Percentiles rank a stretch among this genome's conserved stretches.
Evolutionary conservation across 2,888 invertebrate genomes (phyloP).

Genomic region (Esperia sulphurella): DNA sequence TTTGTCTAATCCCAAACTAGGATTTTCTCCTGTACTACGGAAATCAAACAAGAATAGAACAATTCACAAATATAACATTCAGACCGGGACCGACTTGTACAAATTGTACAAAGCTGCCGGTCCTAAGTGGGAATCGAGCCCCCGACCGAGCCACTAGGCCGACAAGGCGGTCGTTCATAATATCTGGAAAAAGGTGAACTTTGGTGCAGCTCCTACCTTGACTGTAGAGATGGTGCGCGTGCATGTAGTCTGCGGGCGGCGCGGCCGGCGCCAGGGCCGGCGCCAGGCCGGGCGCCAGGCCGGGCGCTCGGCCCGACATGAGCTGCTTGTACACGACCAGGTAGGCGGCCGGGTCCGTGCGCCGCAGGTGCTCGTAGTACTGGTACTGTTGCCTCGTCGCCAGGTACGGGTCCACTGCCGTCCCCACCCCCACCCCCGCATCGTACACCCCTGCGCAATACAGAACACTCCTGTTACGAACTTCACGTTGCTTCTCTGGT

Average conservation of each 20-base stretch:
- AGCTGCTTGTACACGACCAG: slow-evolving; percentile 88
- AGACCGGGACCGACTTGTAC: too few relatives aligned
- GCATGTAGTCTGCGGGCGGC: slow-evolving; percentile 8
- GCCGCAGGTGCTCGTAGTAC: slow-evolving; percentile 88
- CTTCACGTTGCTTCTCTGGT: background rate
- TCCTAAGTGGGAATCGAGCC: too few relatives aligned
- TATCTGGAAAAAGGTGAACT: too few relatives aligned
- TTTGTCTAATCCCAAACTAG: too few relatives aligned
- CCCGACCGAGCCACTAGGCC: too few relatives aligned
- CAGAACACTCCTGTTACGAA: background rate
- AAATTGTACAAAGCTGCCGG: too few relatives aligned
- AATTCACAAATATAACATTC: too few relatives aligned
- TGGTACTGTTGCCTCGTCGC: slow-evolving; percentile 83
- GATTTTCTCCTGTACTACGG: too few relatives aligned
- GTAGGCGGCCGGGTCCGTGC: slow-evolving; percentile 88
- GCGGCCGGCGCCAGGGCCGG: slow-evolving; percentile 22
- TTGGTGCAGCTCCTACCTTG: too few relatives aligned
- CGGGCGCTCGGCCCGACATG: slow-evolving; percentile 60
- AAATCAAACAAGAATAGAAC: too few relatives aligned
- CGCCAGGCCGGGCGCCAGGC: slow-evolving; percentile 18
- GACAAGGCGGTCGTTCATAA: too few relatives aligned
- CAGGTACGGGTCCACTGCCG: slow-evolving; percentile 80
- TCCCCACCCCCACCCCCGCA: too few relatives aligned
- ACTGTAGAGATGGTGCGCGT: slow-evolving; percentile 11
- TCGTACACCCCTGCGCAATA: background rate